A percentile compares a stretch with the other conserved stretches of the same genome.
These are phyloP conservation scores for Connochaetes taurinus DNA, from an alignment of 2,113 vertebrate species.

Conservation along the genomic window DNA sequence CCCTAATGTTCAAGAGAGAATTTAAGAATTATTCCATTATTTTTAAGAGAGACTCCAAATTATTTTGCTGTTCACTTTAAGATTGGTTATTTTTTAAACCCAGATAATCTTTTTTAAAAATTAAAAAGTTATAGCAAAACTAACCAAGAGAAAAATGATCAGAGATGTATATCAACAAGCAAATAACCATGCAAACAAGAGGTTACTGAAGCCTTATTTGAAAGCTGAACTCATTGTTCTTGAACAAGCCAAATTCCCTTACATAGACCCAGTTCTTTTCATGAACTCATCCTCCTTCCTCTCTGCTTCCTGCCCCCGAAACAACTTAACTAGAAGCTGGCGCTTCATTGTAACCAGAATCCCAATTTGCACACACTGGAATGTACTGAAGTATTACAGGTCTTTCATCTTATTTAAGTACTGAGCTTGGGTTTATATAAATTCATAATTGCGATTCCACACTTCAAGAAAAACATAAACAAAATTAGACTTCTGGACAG, in stretches of 20 bases:
- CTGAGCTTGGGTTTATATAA: constrained; percentile 39
- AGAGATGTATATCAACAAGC: background rate
- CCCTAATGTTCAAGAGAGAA: background rate
- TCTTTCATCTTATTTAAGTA: constrained; percentile 59
- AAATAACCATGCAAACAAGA: background rate
- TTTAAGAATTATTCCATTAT: background rate
- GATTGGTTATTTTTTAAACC: background rate
- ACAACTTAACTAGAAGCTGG: background rate
- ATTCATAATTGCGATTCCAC: constrained; percentile 68
- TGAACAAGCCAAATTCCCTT: background rate
- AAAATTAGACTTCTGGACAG: constrained; percentile 52
- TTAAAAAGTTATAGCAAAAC: background rate
- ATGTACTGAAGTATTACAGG: background rate
- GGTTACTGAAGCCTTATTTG: background rate
- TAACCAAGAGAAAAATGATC: background rate
- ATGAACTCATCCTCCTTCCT: background rate
- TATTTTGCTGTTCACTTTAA: background rate
- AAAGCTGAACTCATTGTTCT: background rate
- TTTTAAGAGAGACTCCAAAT: background rate
- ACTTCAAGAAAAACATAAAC: constrained; percentile 67
- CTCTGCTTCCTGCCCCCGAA: background rate
- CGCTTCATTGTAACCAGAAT: background rate
- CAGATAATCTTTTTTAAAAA: background rate
- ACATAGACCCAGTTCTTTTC: background rate
- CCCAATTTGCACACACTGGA: background rate